These are phyloP conservation scores for Lamellibrachia satsuma DNA, from an alignment of 2,888 invertebrate species.

Conservation along the genomic window DNA sequence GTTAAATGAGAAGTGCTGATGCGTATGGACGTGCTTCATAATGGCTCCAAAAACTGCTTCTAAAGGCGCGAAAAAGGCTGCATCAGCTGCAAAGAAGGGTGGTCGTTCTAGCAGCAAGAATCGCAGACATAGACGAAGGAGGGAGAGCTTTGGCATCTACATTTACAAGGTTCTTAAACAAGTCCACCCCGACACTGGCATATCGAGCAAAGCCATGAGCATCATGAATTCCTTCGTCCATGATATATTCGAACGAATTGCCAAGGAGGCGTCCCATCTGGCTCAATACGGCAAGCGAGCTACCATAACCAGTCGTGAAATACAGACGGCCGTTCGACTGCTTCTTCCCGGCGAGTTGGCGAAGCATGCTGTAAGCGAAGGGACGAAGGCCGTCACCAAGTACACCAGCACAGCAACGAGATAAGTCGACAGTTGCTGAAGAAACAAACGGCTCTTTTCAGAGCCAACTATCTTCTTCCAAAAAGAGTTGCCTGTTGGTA, in stretches of 20 bases:
- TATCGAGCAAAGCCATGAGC: slow-evolving; percentile 50
- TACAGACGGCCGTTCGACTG: slow-evolving; percentile 69
- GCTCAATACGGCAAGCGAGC: slow-evolving; percentile 51
- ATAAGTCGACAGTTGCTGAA: not conserved
- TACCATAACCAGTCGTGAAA: slow-evolving; percentile 65
- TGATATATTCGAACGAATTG: slow-evolving; percentile 57
- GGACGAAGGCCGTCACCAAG: slow-evolving; percentile 54
- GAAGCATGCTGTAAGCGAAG: slow-evolving; percentile 72
- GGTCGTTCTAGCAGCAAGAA: not conserved
- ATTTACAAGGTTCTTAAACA: slow-evolving; percentile 57
- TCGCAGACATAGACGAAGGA: slow-evolving; percentile 35
- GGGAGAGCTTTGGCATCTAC: slow-evolving; percentile 51
- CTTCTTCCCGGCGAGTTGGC: slow-evolving; percentile 78
- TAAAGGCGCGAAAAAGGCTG: not conserved
- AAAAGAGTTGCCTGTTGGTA: not conserved
- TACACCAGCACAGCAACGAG: slow-evolving; percentile 41
- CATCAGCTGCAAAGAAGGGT: not conserved
- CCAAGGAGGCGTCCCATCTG: slow-evolving; percentile 53
- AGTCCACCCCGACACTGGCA: slow-evolving; percentile 59
- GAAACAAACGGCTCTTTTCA: slow-evolving; percentile 13
- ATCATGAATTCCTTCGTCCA: slow-evolving; percentile 54
- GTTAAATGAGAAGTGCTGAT: not conserved
- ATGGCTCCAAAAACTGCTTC: slow-evolving; percentile 17
- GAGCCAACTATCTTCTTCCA: not conserved
- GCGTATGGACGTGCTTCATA: not conserved